Evolutionary conservation across 2,113 vertebrate species (phyloP), one percentile per base, ranked within the genome.

Genomic region (Mungos mungo): DNA sequence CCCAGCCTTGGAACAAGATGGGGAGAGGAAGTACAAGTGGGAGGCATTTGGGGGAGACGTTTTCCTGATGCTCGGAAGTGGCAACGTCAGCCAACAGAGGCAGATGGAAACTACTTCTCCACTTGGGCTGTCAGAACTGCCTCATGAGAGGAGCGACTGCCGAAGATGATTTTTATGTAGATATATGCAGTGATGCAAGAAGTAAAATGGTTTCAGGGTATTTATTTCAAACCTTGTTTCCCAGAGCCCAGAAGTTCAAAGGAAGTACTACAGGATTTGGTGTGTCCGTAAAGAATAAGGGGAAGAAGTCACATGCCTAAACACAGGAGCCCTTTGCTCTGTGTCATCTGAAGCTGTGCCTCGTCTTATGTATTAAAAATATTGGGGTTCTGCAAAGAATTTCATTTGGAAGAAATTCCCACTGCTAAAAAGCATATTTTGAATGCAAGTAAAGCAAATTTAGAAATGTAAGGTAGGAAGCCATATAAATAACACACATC

Each of bases 321-420:
- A 27, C n/a, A 21, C 0, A 19, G 1, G 12, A 6, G 0, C 14
- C 1, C 6, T 52, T 27, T 16, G 1, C 63, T 84, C 13, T 38
- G 8, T 33, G 14, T 35, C 65, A 85, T 25, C 2, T 10, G 31
- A 54, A 8, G 4, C 12, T 82, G 2, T 63, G 21, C 18, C 12
- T 65, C 16, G 21, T 82, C 12, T 10, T 47, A 18, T 7, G 21
- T 25, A 2, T 33, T 27, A 88, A 50, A 72, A 66, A 27, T 47
- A 41, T 25, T 21, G 23, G 12, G 31, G 7, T n/a, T 79, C 3
- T 27, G 41, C 5, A 52, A 45, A 7, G 47, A 50, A 47, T 54
- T 50, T 41, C 74, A 69, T 57, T 80, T 29, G 33, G 76, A 65
- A 88, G 3, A 85, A 77, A 91, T 23, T 29, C 1, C 6, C 65